Conservation (phyloP, 2,797 vertebrate species). For the Molossus molossus region DNA sequence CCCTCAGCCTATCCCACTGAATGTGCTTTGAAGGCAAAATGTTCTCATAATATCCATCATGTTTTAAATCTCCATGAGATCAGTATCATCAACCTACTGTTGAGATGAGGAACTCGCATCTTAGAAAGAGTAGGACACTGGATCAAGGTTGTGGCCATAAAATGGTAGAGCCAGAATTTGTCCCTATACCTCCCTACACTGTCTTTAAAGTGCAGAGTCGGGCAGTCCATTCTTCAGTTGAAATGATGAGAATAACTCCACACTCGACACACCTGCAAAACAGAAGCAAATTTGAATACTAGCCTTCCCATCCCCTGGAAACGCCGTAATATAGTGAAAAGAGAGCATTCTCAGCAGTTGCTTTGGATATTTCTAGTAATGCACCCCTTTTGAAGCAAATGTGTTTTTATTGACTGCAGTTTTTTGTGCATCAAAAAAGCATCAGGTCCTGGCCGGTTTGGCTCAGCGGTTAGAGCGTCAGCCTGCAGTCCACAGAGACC, state of each 20-base stretch:
- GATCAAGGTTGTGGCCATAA: fast-evolving
- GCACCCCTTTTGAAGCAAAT: not conserved
- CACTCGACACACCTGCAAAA: not conserved
- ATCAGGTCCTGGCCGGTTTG: too few species aligned
- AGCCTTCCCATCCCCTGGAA: not conserved
- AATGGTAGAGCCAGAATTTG: not conserved
- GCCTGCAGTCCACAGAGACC: too few species aligned
- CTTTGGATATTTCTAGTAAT: not conserved
- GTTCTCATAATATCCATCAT: not conserved
- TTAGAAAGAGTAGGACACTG: not conserved
- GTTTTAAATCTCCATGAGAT: not conserved
- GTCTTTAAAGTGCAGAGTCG: not conserved
- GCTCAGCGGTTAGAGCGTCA: too few species aligned
- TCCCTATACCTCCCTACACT: not conserved
- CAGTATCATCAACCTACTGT: not conserved
- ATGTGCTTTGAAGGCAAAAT: not conserved
- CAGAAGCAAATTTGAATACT: not conserved
- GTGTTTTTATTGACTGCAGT: not conserved
- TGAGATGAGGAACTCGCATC: not conserved
- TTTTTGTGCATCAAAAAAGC: not conserved
- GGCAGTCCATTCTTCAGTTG: not conserved
- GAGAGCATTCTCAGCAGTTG: not conserved
- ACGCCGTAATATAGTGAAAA: not conserved
- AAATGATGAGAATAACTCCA: not conserved
- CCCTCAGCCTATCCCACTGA: fast-evolving